Base-by-base conservation (phyloP, 2,888 invertebrate genomes). In the Acanthacorydalis orientalis region DNA sequence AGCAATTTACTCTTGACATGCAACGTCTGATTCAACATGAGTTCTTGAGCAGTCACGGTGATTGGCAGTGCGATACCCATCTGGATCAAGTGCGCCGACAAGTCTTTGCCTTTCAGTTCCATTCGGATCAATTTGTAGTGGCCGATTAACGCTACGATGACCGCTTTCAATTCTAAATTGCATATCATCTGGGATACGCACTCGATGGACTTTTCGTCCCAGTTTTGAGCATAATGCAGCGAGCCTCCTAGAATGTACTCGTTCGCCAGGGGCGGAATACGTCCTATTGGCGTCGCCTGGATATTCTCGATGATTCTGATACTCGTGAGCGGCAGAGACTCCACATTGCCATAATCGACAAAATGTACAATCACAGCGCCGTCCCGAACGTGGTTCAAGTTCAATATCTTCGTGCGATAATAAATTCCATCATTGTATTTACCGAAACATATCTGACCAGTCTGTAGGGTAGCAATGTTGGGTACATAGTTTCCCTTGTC, bases 331-430 rank as follows among this genome's bases (percentile, higher is more conserved):
- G 75, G 70, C 48, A 84, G 71, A 11, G 72, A 60, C 54, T 77
- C 77, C 53, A 68, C 70, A 57, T 80, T 78, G 41, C 82, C 82
- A 56, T 74, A 80, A 59, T 82, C 82, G 33, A 82, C 69, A 54
- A 81, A 80, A 49, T 74, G 72, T n/a, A 81, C 75, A 53, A 77
- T 73, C 44, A 82, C 72, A 47, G 72, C 63, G 15, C 74, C 75
- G 50, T 69, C 69, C 4, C 65, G 57, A 43, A 74, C 55, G 55
- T 60, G 68, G 14, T 65, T 58, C 9, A 69, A 63, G 49, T 65
- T 72, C 43, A 70, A 65, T 43, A 82, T 68, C 59, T 73, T 73
- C 8, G 78, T 79, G 55, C 83, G 68, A 57, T 78, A 80, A 59
- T 78, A 81, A 10, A 69, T 70, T 41, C 75, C 74, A 59, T 75